Base-by-base conservation (phyloP, 2,113 vertebrate species). In the Pollimyrus isidori region DNA sequence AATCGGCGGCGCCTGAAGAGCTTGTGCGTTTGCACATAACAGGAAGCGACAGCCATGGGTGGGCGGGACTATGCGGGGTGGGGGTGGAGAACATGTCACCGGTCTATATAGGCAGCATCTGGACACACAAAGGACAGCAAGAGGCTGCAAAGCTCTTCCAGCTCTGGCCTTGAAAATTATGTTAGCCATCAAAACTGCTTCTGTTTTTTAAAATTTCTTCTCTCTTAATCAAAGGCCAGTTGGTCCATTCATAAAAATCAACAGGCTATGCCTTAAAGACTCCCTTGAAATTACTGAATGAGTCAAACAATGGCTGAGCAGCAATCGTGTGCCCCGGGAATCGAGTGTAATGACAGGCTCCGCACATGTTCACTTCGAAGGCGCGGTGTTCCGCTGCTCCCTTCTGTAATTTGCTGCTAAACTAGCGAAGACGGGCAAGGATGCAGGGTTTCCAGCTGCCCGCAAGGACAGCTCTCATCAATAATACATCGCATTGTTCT, bases 401-500 rank as follows among this genome's bases (percentile, higher is more conserved):
- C 23, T 86, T 86, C 85, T 39, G 48, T 50, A 86, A 86, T 53
- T 21, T 42, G 35, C 85, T 21, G n/a, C 26, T 17, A 52, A 48
- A 84, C 42, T 48, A 45, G 82, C 21, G 45, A 23, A 30, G 48
- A 87, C 4, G 85, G 50, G 50, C 5, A 10, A 17, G 30, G 30
- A 56, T 56, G 10, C 26, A 26, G 50, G 23, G 21, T 3, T 45
- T 11, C 46, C 92, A 90, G 92, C 90, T 91, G 90, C 90, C 90
- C 90, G 92, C 92, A 93, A 93, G 89, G 91, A 92, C 93, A 92
- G 92, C 92, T 92, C 92, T 92, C 90, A 95, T 94, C 85, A 93
- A 96, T 95, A 94, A 95, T 95, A 94, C 91, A 95, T 91, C 84
- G 90, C 26, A 88, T 92, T 92, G 93, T 84, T 84, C 82, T 84